Evolutionary conservation across 2,797 vertebrate genomes (phyloP).

Genomic region (Gymnoscopelus braueri): DNA sequence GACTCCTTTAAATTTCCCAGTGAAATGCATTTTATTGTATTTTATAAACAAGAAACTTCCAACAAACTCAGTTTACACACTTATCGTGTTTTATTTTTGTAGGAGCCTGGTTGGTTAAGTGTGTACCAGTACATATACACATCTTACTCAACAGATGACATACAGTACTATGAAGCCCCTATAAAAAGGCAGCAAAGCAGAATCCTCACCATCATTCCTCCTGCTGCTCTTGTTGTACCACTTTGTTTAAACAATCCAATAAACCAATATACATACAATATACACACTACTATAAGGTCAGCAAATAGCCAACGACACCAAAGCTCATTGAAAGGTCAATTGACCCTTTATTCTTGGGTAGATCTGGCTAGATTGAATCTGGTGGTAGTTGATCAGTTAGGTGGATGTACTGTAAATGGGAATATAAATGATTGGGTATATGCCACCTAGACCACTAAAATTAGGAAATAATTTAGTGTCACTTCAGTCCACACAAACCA

Average conservation of each 20-base stretch:
- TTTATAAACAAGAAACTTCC: not conserved
- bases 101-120: not conserved
- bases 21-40: not conserved
- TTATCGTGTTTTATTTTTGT: not conserved
- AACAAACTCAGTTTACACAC: constrained; percentile 25
- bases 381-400: not conserved
- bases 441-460: not conserved
- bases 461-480: not conserved
- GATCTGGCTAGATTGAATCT: too few relatives aligned
- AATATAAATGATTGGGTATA: not conserved
- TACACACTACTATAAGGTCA: constrained; percentile 7
- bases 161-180: not conserved
- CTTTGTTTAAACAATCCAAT: not conserved
- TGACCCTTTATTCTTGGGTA: too few relatives aligned
- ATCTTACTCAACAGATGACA: constrained; percentile 3
- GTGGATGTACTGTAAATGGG: not conserved
- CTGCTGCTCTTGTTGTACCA: not conserved
- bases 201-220: not conserved
- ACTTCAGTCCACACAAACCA: constrained; percentile 1
- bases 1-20: not conserved
- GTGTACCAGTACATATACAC: not conserved
- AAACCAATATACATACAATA: constrained; percentile 1
- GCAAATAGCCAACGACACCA: not conserved
- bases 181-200: constrained; percentile 7
- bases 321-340: not conserved